Evolutionary conservation across 1,140 invertebrate species (phyloP), one percentile per base, ranked within the genome.

Genomic region (Polypedilum vanderplanki): DNA sequence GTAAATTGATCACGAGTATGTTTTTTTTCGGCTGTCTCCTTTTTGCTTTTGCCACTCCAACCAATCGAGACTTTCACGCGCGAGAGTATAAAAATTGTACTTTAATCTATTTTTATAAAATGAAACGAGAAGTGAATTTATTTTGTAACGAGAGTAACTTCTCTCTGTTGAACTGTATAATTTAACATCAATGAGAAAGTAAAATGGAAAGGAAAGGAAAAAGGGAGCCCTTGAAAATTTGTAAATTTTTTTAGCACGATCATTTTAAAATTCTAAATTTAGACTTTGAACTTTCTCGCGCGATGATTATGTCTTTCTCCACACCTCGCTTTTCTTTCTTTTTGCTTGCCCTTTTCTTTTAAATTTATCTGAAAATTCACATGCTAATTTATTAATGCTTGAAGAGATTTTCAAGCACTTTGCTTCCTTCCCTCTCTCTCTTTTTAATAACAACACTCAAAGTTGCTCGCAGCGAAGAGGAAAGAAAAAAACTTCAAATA

Each of bases 101-200:
- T 57, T 57, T 33, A 33, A 57, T 57, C 46, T n/a, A n/a, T 57
- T 57, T 46, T 57, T 57, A 57, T 57, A 57, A 46, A 57, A n/a
- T n/a, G 12, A 57, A 12, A 57, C 15, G 46, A n/a, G 15, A 57
- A 57, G 46, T 57, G n/a, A 57, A 57, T 12, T n/a, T 57, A 57
- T n/a, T 33, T 57, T 57, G 46, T 57, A 57, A 33, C 24, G 46
- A 57, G n/a, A 57, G 46, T 57, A n/a, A 57, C 24, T 33, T 33
- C 24, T 1, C 24, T 5, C 24, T 5, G 24, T 33, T 33, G 24
- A 33, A 33, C 24, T 33, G 24, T 33, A 33, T 33, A 33, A 3
- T 33, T 33, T 33, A 33, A 33, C 24, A 33, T 33, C 24, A 33
- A 33, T 33, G 5, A 33, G 24, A 57, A 57, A 46, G 41, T 12